Evolutionary conservation across 2,113 vertebrate species (phyloP).

Genomic region (Axis porcinus): DNA sequence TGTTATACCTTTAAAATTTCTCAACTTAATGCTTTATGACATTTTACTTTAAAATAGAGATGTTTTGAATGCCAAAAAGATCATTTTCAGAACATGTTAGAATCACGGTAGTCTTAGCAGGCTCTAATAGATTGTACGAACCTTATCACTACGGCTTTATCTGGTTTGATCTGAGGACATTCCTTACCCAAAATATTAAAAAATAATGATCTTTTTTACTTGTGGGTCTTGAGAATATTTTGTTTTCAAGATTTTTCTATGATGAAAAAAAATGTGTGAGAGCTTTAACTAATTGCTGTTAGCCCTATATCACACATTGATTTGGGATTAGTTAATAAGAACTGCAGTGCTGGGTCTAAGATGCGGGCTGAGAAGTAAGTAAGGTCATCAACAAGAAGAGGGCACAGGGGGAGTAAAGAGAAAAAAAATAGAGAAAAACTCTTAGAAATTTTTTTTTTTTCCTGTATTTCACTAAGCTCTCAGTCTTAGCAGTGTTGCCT

Average conservation of each 20-base stretch:
- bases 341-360: not conserved
- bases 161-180: not conserved
- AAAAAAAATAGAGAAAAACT: not conserved
- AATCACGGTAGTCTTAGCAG: not conserved
- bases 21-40: not conserved
- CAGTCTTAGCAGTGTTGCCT: not conserved
- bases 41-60: slow-evolving; percentile 27
- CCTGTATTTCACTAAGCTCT: not conserved
- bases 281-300: not conserved
- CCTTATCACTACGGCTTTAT: not conserved
- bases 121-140: not conserved
- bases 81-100: not conserved
- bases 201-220: not conserved
- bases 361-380: not conserved
- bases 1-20: not conserved
- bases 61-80: not conserved
- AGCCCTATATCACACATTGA: not conserved
- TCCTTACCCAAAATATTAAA: not conserved
- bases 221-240: not conserved
- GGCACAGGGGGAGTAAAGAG: not conserved
- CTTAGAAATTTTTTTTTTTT: not conserved
- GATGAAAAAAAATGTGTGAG: not conserved
- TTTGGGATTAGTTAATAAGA: not conserved
- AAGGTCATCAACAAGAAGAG: not conserved
- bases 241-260: not conserved